These are phyloP conservation scores for Stratiomys singularior DNA, from an alignment of 2,888 invertebrate genomes.

Conservation along the genomic window DNA sequence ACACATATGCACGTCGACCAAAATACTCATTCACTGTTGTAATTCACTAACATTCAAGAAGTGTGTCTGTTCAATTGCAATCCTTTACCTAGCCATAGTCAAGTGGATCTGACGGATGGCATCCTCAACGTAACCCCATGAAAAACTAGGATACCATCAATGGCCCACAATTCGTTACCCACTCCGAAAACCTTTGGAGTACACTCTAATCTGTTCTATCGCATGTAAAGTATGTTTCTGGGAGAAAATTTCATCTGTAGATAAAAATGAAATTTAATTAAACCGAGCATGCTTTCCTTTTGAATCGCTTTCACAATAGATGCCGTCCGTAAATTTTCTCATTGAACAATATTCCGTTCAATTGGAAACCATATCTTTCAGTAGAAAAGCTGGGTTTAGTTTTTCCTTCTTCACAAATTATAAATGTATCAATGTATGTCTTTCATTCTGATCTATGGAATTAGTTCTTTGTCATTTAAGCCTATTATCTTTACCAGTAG, in stretches of 20 bases:
- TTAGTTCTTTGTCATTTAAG: too few relatives aligned
- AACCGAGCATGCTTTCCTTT: slow-evolving; percentile 45
- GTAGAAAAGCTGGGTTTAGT: not conserved
- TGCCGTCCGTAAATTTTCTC: slow-evolving; percentile 33
- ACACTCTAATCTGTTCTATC: not conserved
- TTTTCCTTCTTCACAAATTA: not conserved
- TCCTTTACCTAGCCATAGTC: not conserved
- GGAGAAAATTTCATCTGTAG: slow-evolving; percentile 40
- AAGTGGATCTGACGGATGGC: not conserved
- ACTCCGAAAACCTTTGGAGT: too few relatives aligned
- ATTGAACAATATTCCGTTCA: not conserved
- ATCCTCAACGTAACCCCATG: not conserved
- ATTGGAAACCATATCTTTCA: slow-evolving; percentile 21
- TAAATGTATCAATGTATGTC: not conserved
- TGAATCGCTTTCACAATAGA: slow-evolving; percentile 46
- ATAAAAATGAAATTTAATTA: slow-evolving; percentile 50
- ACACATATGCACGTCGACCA: not conserved
- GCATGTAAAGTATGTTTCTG: slow-evolving; percentile 5
- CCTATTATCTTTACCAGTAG: too few relatives aligned
- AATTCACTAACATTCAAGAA: not conserved
- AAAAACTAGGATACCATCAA: not conserved
- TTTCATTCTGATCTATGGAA: too few relatives aligned
- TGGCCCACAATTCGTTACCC: too few relatives aligned
- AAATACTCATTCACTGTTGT: not conserved
- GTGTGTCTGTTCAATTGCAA: not conserved